phyloP scores from a whole-genome alignment of 2,888 invertebrate species.

The Nineta flava region DNA sequence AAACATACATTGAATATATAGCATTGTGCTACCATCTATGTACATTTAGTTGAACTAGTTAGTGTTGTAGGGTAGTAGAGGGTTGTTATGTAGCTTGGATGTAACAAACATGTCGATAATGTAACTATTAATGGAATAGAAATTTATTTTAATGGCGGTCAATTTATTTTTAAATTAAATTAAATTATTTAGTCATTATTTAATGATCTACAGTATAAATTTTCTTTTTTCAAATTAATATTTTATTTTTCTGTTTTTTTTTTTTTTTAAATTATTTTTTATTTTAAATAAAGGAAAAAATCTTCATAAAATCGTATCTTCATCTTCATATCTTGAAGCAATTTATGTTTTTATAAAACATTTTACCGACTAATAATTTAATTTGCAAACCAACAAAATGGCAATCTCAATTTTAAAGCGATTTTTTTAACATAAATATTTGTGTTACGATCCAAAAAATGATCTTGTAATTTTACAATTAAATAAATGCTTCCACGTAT shows the following conservation, averaged over 20 bases:
- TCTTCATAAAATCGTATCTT: too few species aligned
- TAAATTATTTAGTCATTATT: too few species aligned
- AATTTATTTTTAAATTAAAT: not conserved
- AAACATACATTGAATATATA: too few species aligned
- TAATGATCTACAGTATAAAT: not conserved
- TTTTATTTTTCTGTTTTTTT: not conserved
- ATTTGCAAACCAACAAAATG: too few species aligned
- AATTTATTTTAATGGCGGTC: not conserved
- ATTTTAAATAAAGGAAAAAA: not conserved
- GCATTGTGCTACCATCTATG: conserved; percentile 1
- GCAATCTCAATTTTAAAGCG: too few species aligned
- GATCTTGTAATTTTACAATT: too few species aligned
- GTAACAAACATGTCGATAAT: not conserved
- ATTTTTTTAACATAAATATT: too few species aligned
- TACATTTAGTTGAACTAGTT: not conserved
- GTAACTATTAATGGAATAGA: not conserved
- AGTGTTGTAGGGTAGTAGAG: not conserved
- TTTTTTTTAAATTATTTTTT: not conserved
- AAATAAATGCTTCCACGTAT: too few species aligned
- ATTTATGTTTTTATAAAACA: too few species aligned
- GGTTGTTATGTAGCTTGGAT: not conserved
- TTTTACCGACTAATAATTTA: too few species aligned
- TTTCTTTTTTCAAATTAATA: not conserved
- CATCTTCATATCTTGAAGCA: too few species aligned
- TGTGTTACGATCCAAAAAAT: too few species aligned